Conservation (phyloP, 2,797 vertebrate genomes). For the Melanotaenia boesemani region DNA sequence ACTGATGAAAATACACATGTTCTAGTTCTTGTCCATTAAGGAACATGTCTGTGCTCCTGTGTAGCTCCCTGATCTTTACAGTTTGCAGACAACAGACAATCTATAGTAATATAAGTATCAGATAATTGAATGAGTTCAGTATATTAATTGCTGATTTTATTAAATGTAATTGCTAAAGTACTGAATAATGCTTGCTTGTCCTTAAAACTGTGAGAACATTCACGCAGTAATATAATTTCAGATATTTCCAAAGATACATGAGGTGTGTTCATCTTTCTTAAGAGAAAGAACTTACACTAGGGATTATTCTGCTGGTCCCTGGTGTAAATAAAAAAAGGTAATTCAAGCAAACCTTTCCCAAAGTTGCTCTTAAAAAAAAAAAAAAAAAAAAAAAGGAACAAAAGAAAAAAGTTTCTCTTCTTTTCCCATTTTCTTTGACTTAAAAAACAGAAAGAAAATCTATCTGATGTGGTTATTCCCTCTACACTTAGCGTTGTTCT, state of each 20-base stretch:
- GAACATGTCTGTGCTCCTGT: too few species aligned
- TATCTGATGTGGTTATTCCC: conserved; percentile 67
- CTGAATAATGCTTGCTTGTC: neutral
- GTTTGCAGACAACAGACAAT: too few species aligned
- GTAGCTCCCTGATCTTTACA: too few species aligned
- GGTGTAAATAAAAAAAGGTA: conserved; percentile 45
- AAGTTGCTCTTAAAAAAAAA: conserved; percentile 21
- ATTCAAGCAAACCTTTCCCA: conserved; percentile 37
- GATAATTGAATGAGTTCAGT: too few species aligned
- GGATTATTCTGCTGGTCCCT: conserved; percentile 34
- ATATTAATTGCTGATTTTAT: neutral
- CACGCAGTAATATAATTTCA: conserved; percentile 4
- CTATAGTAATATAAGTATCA: too few species aligned
- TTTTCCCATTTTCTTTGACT: conserved; percentile 30
- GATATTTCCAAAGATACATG: conserved; percentile 34
- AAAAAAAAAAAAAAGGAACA: conserved; percentile 8
- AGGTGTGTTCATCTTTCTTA: conserved; percentile 26
- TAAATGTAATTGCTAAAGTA: neutral
- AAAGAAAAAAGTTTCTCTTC: neutral
- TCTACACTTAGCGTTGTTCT: conserved; percentile 50
- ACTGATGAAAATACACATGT: too few species aligned
- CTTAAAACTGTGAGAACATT: conserved; percentile 2
- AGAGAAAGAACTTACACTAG: conserved; percentile 28
- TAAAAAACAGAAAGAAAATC: conserved; percentile 37
- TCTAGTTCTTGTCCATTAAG: too few species aligned